Conservation (phyloP, 1,140 invertebrate species). For the Drosophila sturtevanti region DNA sequence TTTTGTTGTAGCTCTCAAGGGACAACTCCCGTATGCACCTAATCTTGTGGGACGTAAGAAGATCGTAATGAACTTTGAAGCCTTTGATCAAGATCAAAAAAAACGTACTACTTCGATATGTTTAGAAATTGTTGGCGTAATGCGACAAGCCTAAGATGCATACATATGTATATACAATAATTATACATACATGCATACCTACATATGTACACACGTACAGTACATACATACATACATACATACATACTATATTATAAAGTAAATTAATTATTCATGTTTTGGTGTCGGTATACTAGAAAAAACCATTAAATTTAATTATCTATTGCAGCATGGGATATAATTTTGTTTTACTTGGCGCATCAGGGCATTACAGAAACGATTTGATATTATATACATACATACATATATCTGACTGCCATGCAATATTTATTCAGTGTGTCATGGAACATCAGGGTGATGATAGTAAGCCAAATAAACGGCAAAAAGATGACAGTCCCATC, state of each 20-base stretch:
- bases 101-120: constrained; percentile 11
- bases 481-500: neutral
- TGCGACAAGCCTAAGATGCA: neutral
- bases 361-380: neutral
- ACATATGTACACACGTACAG: neutral
- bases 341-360: neutral
- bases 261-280: neutral
- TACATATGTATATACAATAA: no score
- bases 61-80: neutral
- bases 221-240: neutral
- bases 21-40: neutral
- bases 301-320: neutral
- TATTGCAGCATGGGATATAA: neutral
- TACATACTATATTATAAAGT: neutral
- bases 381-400: no score
- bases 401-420: neutral
- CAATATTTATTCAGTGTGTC: constrained; percentile 34
- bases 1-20: neutral
- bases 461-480: neutral
- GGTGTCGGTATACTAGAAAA: neutral
- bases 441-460: constrained; percentile 14
- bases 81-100: constrained; percentile 5
- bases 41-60: constrained; percentile 18
- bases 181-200: no score
- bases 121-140: neutral